Base-by-base conservation (phyloP, 2,888 invertebrate species). In the Eupithecia abbreviata region DNA sequence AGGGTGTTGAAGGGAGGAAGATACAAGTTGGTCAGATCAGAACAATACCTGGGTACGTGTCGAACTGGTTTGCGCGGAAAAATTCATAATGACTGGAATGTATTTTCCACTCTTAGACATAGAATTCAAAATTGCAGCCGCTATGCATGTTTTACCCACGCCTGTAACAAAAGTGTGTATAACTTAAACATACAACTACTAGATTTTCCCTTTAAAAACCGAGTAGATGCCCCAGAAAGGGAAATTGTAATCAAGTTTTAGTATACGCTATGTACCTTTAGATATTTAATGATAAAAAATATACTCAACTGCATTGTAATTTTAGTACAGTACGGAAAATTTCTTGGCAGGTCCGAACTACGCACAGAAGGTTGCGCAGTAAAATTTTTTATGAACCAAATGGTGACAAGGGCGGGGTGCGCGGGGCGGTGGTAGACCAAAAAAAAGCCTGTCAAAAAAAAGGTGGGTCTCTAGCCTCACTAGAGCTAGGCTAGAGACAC, bases 41-140 rank as follows among this genome's bases (percentile, higher is more conserved):
- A 43, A 43, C n/a, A 30, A 62, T 83, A 96, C 96, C 92, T 97
- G 97, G 0, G 98, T 98, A 45, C 98, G 95, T 45, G 96, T 91
- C 84, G 98, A 98, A 89, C 97, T 97, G 0, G 98, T 98, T 93
- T 98, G 98, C 0, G 98, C 98, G 0, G 98, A 98, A 91, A 98
- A 98, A 88, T 98, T 98, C 77, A 99, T 93, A 80, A 97, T 96
- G 0, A 97, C 96, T 0, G 98, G 97, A 43, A 98, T 96, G 86
- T 96, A 97, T 67, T 93, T 90, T 0, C 96, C 96, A 0, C 96
- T 94, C 0, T 91, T 85, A 7, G 96, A 90, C 85, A 98, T 95
- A 68, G 94, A 96, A 74, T 96, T 96, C 68, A 98, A 92, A 1
- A 97, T 96, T 72, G 96, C 96, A 85, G 97, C 96, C 0, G 98